Evolutionary conservation across 2,797 vertebrate genomes (phyloP), one percentile per base, ranked within the genome.

Genomic region (Anguilla marmorata): DNA sequence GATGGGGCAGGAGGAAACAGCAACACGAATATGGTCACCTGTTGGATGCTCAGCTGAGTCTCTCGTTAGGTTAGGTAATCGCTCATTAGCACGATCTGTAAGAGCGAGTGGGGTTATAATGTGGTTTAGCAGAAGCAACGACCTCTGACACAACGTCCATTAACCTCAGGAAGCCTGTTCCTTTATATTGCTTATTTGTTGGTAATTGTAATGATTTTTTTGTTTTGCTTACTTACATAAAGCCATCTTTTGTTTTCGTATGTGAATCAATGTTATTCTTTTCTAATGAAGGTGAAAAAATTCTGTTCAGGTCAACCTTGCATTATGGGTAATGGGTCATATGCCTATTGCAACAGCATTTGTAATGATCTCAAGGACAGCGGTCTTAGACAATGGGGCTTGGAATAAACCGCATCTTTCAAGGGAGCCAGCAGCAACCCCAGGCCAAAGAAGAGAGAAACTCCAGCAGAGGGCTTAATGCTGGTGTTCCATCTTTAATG

Each of bases 1-100:
- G 90, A 50, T 7, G 14, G 54, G 85, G 45, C 21, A n/a, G 54
- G 85, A 88, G 12, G 24, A 9, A 56, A 30, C 8, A 56, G 41
- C 8, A n/a, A 14, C n/a, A 84, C 21, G 52, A 4, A 56, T 11
- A 74, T 12, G 27, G 12, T 63, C 54, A 85, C 45, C 83, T 30
- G 76, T 80, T 45, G 82, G 41, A 60, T 56, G 6, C 37, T 58
- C 86, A 12, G 30, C 66, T 5, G 66, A 14, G 74, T 33, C 33
- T 14, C 74, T n/a, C n/a, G n/a, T n/a, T n/a, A n/a, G n/a, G n/a
- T n/a, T n/a, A n/a, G n/a, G n/a, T n/a, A 72, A 69, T 74, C 45
- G 63, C 41, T 41, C 79, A 82, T 52, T 72, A 56, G 54, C 11
- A 14, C 54, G 2, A 14, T 56, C 14, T 56, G 12, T 56, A 11